Evolutionary conservation across 2,797 vertebrate species (phyloP).

Genomic region (Clarias platycephalus): DNA sequence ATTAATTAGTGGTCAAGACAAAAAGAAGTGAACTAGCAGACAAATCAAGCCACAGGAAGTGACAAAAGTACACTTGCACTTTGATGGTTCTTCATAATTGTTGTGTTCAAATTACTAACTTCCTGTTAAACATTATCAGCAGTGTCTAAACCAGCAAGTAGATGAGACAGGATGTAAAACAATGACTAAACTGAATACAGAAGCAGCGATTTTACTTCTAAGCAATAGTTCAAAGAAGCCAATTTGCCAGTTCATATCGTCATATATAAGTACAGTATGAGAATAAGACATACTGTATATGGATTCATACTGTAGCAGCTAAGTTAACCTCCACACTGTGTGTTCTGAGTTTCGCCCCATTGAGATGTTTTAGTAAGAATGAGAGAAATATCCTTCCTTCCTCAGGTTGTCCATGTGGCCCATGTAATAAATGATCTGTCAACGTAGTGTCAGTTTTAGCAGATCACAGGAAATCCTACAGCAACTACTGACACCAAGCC

Average conservation of each 20-base stretch:
- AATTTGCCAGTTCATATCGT: not conserved
- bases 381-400: not conserved
- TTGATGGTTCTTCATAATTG: not conserved
- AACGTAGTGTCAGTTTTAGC: constrained; percentile 23
- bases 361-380: not conserved
- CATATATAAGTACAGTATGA: no score
- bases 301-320: not conserved
- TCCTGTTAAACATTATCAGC: not conserved
- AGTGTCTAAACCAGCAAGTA: not conserved
- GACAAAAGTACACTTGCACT: not conserved
- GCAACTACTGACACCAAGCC: not conserved
- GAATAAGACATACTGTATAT: not conserved
- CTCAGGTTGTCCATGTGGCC: not conserved
- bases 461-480: constrained; percentile 37
- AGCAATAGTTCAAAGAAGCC: not conserved
- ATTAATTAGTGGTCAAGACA: not conserved
- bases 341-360: not conserved
- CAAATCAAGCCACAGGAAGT: not conserved
- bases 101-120: not conserved
- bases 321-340: not conserved
- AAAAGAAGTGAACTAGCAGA: not conserved
- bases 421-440: constrained; percentile 1
- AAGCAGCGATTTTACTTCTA: not conserved
- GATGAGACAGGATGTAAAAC: not conserved
- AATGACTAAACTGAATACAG: not conserved